These are phyloP conservation scores for Gallinago paraguaiae DNA, from an alignment of 2,113 vertebrate species.

Conservation along the genomic window DNA sequence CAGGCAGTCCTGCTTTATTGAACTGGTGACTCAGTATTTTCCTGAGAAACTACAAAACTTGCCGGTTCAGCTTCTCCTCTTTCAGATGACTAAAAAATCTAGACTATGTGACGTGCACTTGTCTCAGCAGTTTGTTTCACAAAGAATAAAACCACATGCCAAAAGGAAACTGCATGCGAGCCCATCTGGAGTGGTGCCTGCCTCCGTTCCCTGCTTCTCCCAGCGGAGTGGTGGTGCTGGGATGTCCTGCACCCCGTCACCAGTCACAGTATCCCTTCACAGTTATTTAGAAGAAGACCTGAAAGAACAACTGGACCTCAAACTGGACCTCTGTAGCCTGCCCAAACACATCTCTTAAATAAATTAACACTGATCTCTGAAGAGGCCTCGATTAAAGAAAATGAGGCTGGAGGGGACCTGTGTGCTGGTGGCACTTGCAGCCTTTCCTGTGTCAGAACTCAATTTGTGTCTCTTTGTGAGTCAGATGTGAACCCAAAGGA, in stretches of 20 bases:
- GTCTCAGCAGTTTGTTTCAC: neutral
- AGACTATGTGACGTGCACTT: neutral
- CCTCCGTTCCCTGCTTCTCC: neutral
- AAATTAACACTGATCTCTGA: neutral
- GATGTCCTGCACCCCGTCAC: neutral
- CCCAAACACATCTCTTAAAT: neutral
- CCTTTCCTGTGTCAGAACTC: neutral
- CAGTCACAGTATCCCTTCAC: neutral
- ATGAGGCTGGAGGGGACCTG: neutral
- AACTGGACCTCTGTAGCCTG: neutral
- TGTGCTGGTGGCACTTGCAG: neutral
- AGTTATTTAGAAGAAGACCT: neutral
- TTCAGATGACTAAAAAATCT: neutral
- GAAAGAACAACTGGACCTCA: neutral
- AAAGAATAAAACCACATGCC: neutral
- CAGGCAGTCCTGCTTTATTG: neutral
- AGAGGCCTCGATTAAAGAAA: neutral
- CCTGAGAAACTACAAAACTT: neutral
- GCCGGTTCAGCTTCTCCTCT: neutral
- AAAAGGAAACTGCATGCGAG: neutral
- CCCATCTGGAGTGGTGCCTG: neutral
- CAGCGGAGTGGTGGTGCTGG: accelerated
- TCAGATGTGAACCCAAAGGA: neutral
- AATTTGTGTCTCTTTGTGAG: neutral
- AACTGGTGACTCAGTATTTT: neutral